Evolutionary conservation across 2,113 vertebrate species (phyloP).

Genomic region (Centrocercus urophasianus): DNA sequence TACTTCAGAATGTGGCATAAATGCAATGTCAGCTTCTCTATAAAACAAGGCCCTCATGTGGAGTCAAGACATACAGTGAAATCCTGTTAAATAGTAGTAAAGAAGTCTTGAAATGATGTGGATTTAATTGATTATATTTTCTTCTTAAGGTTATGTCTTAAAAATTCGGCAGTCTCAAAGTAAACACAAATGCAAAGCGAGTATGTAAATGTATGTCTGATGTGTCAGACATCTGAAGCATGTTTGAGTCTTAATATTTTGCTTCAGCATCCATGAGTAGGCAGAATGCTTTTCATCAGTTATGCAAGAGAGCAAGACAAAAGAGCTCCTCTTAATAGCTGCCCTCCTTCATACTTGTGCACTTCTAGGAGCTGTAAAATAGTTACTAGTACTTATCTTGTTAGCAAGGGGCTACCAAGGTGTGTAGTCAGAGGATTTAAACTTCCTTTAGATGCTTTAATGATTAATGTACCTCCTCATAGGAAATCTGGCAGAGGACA

Average conservation of each 20-base stretch:
- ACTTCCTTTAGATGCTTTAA: neutral
- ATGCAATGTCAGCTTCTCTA: conserved; percentile 10
- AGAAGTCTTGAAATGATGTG: neutral
- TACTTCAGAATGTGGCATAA: conserved; percentile 36
- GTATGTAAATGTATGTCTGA: neutral
- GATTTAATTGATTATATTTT: neutral
- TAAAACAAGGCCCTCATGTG: conserved; percentile 8
- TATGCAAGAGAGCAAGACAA: neutral
- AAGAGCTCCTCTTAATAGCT: neutral
- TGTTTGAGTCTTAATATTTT: neutral
- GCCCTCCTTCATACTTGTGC: neutral
- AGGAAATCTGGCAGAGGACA: neutral
- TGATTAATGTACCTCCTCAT: neutral
- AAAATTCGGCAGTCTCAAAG: neutral
- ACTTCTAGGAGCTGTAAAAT: neutral
- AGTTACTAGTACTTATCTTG: neutral
- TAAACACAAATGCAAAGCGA: neutral
- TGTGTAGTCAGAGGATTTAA: neutral
- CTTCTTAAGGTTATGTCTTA: neutral
- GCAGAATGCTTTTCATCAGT: neutral
- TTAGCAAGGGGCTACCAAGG: neutral
- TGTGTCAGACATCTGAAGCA: neutral
- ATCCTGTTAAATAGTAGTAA: neutral
- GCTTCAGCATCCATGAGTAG: neutral
- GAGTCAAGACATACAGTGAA: neutral